phyloP scores from a whole-genome alignment of 2,888 invertebrate genomes.

The Scelioninae gen. 1 region DNA sequence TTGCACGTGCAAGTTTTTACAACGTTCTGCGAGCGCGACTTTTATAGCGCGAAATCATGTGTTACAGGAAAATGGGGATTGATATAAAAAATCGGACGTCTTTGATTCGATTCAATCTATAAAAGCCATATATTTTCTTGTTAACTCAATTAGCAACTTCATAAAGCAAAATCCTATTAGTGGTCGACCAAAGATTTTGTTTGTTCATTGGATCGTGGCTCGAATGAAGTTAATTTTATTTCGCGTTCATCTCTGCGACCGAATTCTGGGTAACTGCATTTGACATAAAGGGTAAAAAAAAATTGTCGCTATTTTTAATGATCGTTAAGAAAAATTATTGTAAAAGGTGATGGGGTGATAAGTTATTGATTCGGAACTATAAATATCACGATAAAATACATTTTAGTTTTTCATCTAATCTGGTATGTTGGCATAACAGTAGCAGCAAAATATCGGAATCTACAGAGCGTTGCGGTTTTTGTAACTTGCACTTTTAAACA shows the following conservation, averaged over 20 bases:
- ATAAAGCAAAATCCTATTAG: slow-evolving; percentile 45
- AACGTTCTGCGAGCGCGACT: neutral
- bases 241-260: neutral
- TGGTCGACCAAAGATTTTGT: slow-evolving; percentile 35
- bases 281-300: slow-evolving; percentile 1
- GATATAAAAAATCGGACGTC: slow-evolving; percentile 1
- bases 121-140: slow-evolving; percentile 54
- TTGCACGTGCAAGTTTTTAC: slow-evolving; percentile 1
- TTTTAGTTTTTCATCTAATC: neutral
- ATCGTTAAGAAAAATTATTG: neutral
- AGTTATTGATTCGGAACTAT: neutral
- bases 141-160: slow-evolving; percentile 42
- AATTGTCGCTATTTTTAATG: neutral
- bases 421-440: neutral
- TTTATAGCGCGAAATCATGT: neutral
- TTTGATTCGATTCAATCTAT: slow-evolving; percentile 39
- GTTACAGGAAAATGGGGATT: too few species aligned
- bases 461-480: neutral
- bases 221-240: slow-evolving; percentile 22
- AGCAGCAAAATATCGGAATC: neutral
- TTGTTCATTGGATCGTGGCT: slow-evolving; percentile 23
- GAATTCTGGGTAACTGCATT: neutral
- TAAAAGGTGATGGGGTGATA: too few species aligned
- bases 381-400: neutral
- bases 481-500: slow-evolving; percentile 2